These are phyloP conservation scores for Peromyscus polionotus DNA, from an alignment of 2,113 vertebrate genomes.

Conservation along the genomic window DNA sequence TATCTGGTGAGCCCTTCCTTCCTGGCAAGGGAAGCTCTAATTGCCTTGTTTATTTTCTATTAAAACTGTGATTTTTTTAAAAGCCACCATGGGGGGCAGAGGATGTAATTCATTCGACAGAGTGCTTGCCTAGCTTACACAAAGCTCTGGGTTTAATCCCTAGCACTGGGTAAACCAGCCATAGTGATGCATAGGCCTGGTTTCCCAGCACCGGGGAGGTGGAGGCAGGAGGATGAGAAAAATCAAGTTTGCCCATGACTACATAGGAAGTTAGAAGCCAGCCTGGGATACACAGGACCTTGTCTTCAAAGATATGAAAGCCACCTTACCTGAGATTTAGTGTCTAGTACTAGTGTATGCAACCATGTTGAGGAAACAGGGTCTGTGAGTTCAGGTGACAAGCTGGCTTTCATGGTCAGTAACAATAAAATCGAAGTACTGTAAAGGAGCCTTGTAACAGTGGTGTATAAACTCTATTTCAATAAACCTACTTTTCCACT, in stretches of 20 bases:
- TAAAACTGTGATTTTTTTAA: background rate
- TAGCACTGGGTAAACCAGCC: background rate
- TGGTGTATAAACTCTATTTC: conserved; percentile 46
- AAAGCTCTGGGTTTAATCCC: background rate
- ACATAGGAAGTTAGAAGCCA: background rate
- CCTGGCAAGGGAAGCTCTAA: background rate
- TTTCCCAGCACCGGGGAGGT: background rate
- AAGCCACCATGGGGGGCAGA: background rate
- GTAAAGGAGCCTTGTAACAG: conserved; percentile 47
- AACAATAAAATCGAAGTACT: background rate
- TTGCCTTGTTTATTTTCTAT: conserved; percentile 5
- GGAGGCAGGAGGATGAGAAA: background rate
- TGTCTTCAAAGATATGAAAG: background rate
- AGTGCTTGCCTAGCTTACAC: background rate
- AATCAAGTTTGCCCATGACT: background rate
- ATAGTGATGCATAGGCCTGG: background rate
- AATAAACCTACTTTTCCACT: conserved; percentile 77
- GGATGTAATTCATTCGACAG: background rate
- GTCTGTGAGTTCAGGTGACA: conserved; percentile 12
- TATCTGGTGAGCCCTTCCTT: background rate
- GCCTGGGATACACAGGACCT: background rate
- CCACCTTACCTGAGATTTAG: background rate
- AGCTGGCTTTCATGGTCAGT: conserved; percentile 3
- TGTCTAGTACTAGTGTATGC: too few species aligned
- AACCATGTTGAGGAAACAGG: background rate